Conservation (phyloP, 2,797 vertebrate species). For the Natrix natrix region DNA sequence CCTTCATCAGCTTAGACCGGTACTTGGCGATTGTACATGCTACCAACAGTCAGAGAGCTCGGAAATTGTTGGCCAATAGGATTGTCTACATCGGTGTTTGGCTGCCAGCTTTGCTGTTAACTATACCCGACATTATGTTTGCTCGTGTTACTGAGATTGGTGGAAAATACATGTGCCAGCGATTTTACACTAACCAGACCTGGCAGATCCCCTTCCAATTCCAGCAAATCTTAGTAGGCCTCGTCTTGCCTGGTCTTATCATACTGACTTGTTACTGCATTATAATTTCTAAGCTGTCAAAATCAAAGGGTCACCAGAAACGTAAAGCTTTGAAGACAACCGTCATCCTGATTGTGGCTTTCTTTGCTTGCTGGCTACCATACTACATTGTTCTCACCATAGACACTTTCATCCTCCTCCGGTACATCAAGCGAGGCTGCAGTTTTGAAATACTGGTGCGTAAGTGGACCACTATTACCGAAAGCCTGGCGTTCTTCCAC, state of each 20-base stretch:
- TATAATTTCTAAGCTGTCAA: constrained; percentile 90
- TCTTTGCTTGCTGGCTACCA: constrained; percentile 95
- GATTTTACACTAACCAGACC: constrained; percentile 78
- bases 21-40: constrained; percentile 94
- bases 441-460: constrained; percentile 77
- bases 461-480: constrained; percentile 90
- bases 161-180: constrained; percentile 79
- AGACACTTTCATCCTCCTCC: constrained; percentile 83
- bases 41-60: constrained; percentile 87
- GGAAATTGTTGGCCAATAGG: constrained; percentile 85
- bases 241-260: constrained; percentile 89
- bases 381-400: constrained; percentile 89
- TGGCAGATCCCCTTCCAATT: constrained; percentile 88
- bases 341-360: constrained; percentile 91
- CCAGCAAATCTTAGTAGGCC: constrained; percentile 92
- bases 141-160: constrained; percentile 67
- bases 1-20: constrained; percentile 94
- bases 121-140: constrained; percentile 92
- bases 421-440: constrained; percentile 78
- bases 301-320: constrained; percentile 89
- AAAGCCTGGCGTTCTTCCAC: constrained; percentile 94
- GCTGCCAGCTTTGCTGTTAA: constrained; percentile 88
- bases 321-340: constrained; percentile 96
- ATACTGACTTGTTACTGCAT: constrained; percentile 96
- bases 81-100: constrained; percentile 92